phyloP scores from a whole-genome alignment of 35 echinoderm and acorn worm species.

The Apostichopus japonicus region DNA sequence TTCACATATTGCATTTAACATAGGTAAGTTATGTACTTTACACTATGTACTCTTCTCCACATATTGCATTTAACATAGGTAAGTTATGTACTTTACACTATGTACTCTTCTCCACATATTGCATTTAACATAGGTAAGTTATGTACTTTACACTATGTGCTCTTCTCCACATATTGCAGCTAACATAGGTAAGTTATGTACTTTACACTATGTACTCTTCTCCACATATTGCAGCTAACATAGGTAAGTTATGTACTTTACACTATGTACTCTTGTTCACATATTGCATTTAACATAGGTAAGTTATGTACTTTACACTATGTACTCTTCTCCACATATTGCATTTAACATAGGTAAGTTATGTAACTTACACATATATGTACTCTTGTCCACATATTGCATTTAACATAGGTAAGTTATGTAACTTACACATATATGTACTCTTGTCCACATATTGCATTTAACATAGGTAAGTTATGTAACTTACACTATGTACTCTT shows the following conservation, averaged over 20 bases:
- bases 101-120: too few species aligned
- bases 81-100: too few species aligned
- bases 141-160: not conserved
- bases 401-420: too few species aligned
- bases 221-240: constrained; percentile 65
- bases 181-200: too few species aligned
- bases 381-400: not conserved
- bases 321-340: too few species aligned
- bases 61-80: too few species aligned
- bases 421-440: too few species aligned
- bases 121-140: constrained; percentile 86
- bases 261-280: not conserved
- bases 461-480: constrained; percentile 78
- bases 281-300: too few species aligned
- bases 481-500: not conserved
- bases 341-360: constrained; percentile 86
- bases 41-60: not conserved
- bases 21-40: constrained; percentile 62
- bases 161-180: too few species aligned
- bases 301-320: too few species aligned
- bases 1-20: constrained; percentile 14
- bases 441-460: too few species aligned
- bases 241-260: constrained; percentile 62
- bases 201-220: too few species aligned
- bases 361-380: not conserved